phyloP scores from a whole-genome alignment of 1,140 invertebrate genomes.

The Aphaenogaster floridana region DNA sequence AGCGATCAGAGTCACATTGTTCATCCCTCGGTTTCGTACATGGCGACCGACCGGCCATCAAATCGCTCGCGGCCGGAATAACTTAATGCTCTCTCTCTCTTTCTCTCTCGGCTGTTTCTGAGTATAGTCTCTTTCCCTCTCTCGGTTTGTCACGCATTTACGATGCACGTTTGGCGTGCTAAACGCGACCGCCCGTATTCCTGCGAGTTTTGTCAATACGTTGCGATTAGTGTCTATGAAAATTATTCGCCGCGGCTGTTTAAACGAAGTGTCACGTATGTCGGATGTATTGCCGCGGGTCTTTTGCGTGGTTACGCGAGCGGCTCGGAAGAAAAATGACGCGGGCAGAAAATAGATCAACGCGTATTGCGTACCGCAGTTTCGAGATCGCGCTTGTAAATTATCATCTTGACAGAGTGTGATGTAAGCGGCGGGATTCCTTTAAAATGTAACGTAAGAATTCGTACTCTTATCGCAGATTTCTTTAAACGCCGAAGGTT shows the following conservation, averaged over 20 bases:
- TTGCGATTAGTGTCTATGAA: constrained; percentile 7
- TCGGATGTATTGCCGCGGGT: not conserved
- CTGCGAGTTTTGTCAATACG: constrained; percentile 33
- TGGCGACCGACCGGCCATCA: not conserved
- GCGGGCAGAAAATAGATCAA: constrained; percentile 43
- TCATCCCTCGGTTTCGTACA: constrained; percentile 49
- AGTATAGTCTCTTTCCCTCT: not conserved
- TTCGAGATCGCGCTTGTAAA: constrained; percentile 28
- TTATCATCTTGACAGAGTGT: not conserved
- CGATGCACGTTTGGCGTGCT: not conserved
- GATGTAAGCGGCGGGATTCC: constrained; percentile 27
- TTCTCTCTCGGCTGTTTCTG: not conserved
- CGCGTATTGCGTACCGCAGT: constrained; percentile 14
- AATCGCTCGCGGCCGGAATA: constrained; percentile 41
- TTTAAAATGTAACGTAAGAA: not conserved
- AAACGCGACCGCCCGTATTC: not conserved
- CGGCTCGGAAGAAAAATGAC: constrained; percentile 3
- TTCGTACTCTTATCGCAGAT: not conserved
- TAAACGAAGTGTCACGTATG: constrained; percentile 48
- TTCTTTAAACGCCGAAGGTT: not conserved
- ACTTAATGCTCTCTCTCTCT: not conserved
- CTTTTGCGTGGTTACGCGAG: not conserved
- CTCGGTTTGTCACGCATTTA: constrained; percentile 35
- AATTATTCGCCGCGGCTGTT: constrained; percentile 30
- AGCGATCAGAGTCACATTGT: constrained; percentile 73